Base-by-base conservation (phyloP, 2,797 vertebrate genomes). In the Typhlichthys subterraneus region DNA sequence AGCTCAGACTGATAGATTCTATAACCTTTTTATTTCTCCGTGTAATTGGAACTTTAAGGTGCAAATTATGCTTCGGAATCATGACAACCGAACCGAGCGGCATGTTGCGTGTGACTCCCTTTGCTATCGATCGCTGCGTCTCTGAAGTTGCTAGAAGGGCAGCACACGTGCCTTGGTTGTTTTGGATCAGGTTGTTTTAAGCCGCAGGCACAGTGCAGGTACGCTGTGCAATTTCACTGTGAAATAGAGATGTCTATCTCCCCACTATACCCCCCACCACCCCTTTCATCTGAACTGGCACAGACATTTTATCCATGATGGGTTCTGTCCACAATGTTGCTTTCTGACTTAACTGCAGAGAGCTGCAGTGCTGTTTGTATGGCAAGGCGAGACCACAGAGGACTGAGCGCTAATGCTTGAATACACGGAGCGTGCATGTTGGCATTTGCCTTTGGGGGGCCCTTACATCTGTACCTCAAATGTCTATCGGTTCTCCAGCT, bases 1-100 rank as follows among this genome's bases (percentile, higher is more conserved):
- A 72, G 61, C 65, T 55, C 65, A 70, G 75, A 70, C 29, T 82
- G 81, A 86, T 84, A 70, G 58, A 75, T 78, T 84, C 82, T 82
- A 68, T 64, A 74, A 85, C 62, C 57, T 33, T n/a, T 73, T 71
- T 70, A 23, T 73, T 79, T 82, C 13, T 69, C 23, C 0, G 23
- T 61, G 65, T 65, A 19, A 13, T 55, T 33, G 12, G 12, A 12
- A 33, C 23, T 56, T 71, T 57, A 82, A 77, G 62, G 62, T 72
- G 81, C 55, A 69, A 85, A 75, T 85, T 82, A 65, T 65, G 72
- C 55, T 33, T 12, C 5, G 3, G 63, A 46, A 29, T 65, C 59
- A 52, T 52, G 65, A 59, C 60, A 11, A 4, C 76, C 75, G 86
- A 85, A 70, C 79, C 66, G 80, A 87, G 69, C 57, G 81, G 69